Evolutionary conservation across 2,888 invertebrate species (phyloP), one percentile per base, ranked within the genome.

Genomic region (Erebia ligea): DNA sequence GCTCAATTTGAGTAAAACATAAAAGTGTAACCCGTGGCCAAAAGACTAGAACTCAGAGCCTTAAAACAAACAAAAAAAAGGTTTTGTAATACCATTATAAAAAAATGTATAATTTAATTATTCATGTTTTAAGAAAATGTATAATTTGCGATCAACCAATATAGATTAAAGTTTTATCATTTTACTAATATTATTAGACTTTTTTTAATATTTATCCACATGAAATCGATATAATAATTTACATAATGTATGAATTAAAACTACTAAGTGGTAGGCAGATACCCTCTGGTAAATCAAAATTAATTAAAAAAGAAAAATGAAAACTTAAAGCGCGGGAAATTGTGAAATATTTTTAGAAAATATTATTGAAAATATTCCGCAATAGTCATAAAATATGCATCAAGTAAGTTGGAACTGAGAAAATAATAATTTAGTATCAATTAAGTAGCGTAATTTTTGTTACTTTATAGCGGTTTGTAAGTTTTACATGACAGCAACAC

Each of bases 401-500:
- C n/a, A 54, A 21, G 71, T 72, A 71, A 70, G 57, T 76, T 69
- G 3, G 4, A 61, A 45, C 11, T 59, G 6, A 42, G 6, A 48
- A 13, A 42, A 42, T 5, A n/a, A 25, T 59, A 21, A 9, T 11
- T 19, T 4, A 6, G 0, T 45, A 19, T 45, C 15, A 45, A 48
- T 15, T 42, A 45, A 6, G 11, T 17, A 42, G 59, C 15, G 9
- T 9, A 13, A 15, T 58, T n/a, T 13, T 21, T 25, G 34, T 63
- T 13, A 13, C 34, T 5, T 34, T 34, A 6, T 34, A 34, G 34
- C 6, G 34, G 15, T 25, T 64, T 69, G 66, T 65, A 58, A 56
- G 68, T 73, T 74, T 63, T 71, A 77, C 71, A 79, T 80, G 79
- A 82, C 89, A 91, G 92, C 92, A 91, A 92, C 92, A 92, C 92